Evolutionary conservation across 2,888 invertebrate genomes (phyloP).

Genomic region (Atrina japonica): DNA sequence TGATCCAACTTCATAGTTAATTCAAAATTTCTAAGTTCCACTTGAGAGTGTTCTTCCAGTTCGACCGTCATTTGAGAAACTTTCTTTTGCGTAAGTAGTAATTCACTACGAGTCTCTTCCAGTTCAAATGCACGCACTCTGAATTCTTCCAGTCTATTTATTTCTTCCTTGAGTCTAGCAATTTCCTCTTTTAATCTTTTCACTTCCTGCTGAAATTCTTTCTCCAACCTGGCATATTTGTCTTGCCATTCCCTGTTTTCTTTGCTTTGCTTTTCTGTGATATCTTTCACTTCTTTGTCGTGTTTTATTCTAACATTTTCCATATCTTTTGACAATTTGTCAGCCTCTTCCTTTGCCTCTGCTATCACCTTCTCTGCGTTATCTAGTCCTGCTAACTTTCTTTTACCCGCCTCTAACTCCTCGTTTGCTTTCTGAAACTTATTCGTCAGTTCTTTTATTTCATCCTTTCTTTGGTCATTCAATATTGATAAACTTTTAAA

Average conservation of each 20-base stretch:
- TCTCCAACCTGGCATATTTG: slow-evolving; percentile 41
- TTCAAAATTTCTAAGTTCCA: slow-evolving; percentile 62
- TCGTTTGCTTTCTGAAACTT: slow-evolving; percentile 18
- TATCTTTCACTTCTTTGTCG: slow-evolving; percentile 45
- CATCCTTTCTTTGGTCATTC: slow-evolving; percentile 19
- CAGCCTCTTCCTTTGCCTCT: slow-evolving; percentile 20
- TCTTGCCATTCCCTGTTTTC: slow-evolving; percentile 45
- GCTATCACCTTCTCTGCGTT: slow-evolving; percentile 51
- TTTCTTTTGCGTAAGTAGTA: slow-evolving; percentile 31
- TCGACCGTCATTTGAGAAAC: slow-evolving; percentile 45
- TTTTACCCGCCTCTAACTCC: slow-evolving; percentile 31
- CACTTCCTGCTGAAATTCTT: slow-evolving; percentile 47
- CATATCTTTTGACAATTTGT: slow-evolving; percentile 26
- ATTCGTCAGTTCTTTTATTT: slow-evolving; percentile 20
- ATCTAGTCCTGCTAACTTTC: slow-evolving; percentile 35
- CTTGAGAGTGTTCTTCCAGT: slow-evolving; percentile 54
- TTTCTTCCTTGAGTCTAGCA: slow-evolving; percentile 44
- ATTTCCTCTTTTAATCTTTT: slow-evolving; percentile 39
- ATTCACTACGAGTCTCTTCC: slow-evolving; percentile 51
- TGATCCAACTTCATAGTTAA: slow-evolving; percentile 59
- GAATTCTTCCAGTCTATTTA: slow-evolving; percentile 43
- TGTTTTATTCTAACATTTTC: slow-evolving; percentile 29
- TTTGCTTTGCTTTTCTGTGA: slow-evolving; percentile 16
- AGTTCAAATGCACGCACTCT: slow-evolving; percentile 48
- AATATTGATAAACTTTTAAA: slow-evolving; percentile 37